These are phyloP conservation scores for Trematocara marginatum DNA, from an alignment of 2,113 vertebrate species.

Conservation along the genomic window DNA sequence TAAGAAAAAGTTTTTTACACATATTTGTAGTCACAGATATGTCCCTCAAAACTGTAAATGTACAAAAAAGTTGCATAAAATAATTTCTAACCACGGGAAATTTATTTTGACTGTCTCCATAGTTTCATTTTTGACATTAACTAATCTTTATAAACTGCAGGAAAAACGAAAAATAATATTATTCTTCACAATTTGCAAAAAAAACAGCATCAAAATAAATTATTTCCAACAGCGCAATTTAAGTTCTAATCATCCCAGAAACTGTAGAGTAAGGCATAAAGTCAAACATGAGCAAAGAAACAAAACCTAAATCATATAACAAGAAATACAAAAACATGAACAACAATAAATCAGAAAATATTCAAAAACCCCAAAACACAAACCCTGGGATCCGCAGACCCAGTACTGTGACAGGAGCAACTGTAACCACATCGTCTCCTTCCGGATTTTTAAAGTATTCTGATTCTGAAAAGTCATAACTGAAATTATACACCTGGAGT, in stretches of 20 bases:
- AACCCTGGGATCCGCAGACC: not conserved
- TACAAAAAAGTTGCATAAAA: not conserved
- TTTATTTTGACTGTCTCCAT: not conserved
- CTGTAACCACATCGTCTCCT: not conserved
- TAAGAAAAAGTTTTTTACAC: not conserved
- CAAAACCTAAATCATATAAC: not conserved
- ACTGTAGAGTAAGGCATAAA: not conserved
- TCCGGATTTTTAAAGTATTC: accelerated
- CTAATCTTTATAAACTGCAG: not conserved
- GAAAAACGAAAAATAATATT: not conserved
- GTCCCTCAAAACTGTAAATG: not conserved
- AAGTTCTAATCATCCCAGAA: not conserved
- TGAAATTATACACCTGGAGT: not conserved
- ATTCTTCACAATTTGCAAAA: not conserved
- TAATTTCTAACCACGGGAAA: not conserved
- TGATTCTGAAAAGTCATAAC: not conserved
- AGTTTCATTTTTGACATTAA: not conserved
- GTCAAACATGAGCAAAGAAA: not conserved
- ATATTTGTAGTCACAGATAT: not conserved
- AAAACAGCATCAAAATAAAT: not conserved
- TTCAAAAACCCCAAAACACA: not conserved
- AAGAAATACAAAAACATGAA: not conserved
- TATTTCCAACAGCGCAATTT: not conserved
- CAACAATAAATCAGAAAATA: not conserved
- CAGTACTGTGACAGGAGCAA: not conserved